Base-by-base conservation (phyloP, 2,888 invertebrate genomes). In the Linyphia triangularis region DNA sequence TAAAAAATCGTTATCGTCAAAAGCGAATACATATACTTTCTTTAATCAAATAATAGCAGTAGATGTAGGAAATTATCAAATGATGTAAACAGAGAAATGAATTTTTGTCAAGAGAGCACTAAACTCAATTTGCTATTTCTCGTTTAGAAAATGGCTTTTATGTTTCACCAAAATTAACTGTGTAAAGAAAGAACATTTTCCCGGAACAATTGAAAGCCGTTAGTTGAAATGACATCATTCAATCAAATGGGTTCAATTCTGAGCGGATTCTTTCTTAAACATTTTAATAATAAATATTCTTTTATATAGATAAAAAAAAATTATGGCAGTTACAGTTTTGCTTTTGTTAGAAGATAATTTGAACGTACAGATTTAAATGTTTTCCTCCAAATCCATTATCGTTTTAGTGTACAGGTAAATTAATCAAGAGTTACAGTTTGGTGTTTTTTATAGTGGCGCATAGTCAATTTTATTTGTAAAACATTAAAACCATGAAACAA, bases 141-240 rank as follows among this genome's bases (percentile, higher is more conserved):
- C 24, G 40, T 40, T 70, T 43, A n/a, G 26, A 43, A 51, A 40
- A 26, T 67, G 19, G 16, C 28, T 70, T 70, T 70, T 70, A 40
- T 43, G 26, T 24, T 37, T 26, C 24, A 5, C 6, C 13, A 43
- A 43, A 26, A 70, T 70, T 43, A 70, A 70, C 28, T 9, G 26
- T 24, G 26, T 1, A 16, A 65, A 65, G 26, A 10, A 67, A 33
- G 30, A 33, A 1, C 4, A 30, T 67, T 70, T 28, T 0, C 65
- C 22, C 16, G 13, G 26, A 43, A 43, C 26, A 70, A 70, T 43
- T 43, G 70, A 16, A 1, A 7, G 30, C 16, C 13, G 2, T 70
- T 24, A 43, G 24, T 22, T 24, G 16, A 19, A 70, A 70, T 24
- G 67, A 22, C 40, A 70, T 43, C 24, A 70, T 70, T 43, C n/a